Evolutionary conservation across 2,797 vertebrate genomes (phyloP).

Genomic region (Pseudochaenichthys georgianus): DNA sequence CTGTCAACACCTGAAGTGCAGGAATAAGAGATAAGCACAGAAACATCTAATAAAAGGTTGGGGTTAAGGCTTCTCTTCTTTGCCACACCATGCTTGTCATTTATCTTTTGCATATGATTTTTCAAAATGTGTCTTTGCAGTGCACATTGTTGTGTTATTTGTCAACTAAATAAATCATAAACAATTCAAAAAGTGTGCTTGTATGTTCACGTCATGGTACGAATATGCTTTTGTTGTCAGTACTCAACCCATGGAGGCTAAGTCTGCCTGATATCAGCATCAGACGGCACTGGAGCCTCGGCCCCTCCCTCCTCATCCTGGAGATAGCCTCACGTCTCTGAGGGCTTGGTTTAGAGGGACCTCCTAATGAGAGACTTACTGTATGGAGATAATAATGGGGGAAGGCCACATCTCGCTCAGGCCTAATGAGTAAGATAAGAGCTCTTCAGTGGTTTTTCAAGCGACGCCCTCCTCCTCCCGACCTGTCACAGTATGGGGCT

Average conservation of each 20-base stretch:
- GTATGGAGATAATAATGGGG: conserved; percentile 78
- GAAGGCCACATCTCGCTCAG: conserved; percentile 64
- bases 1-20: neutral
- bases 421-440: conserved; percentile 82
- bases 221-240: neutral
- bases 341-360: conserved; percentile 62
- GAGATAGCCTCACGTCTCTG: conserved; percentile 51
- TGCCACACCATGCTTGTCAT: conserved; percentile 7
- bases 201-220: neutral
- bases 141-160: neutral
- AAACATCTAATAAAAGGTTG: neutral
- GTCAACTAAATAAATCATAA: rapidly evolving
- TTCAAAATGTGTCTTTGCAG: no score
- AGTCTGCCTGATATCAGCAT: conserved; percentile 30
- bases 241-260: neutral
- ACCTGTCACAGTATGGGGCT: conserved; percentile 49
- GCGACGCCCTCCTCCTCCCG: conserved; percentile 39
- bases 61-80: conserved; percentile 1
- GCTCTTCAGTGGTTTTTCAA: conserved; percentile 66
- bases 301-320: conserved; percentile 35
- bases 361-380: conserved; percentile 79
- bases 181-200: neutral
- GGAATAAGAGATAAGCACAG: neutral
- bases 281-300: conserved; percentile 41
- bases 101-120: conserved; percentile 4